phyloP scores from a whole-genome alignment of 35 echinoderm and acorn worm species.

The Lytechinus pictus region DNA sequence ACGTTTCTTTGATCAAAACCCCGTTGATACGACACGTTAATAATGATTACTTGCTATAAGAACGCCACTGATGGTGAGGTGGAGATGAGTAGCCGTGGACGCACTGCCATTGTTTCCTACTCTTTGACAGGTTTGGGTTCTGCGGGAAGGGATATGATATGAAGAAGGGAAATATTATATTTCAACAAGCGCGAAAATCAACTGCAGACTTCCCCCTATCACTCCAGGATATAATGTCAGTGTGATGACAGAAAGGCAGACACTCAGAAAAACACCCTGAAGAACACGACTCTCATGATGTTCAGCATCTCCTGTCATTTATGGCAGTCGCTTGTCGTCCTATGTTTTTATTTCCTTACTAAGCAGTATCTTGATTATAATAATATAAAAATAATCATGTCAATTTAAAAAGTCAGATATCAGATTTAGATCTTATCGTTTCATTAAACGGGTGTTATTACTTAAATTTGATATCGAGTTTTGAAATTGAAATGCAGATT shows the following conservation, averaged over 20 bases:
- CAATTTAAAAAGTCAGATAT: too few species aligned
- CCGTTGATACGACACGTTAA: neutral
- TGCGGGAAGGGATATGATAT: neutral
- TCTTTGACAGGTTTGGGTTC: neutral
- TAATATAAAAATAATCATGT: too few species aligned
- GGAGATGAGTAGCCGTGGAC: neutral
- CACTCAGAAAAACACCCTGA: slow-evolving; percentile 10
- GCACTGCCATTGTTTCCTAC: neutral
- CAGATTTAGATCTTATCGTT: too few species aligned
- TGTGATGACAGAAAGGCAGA: neutral
- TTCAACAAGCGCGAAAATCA: slow-evolving; percentile 18
- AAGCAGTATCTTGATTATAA: too few species aligned
- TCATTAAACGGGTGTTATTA: too few species aligned
- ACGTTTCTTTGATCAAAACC: too few species aligned
- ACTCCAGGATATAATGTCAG: slow-evolving; percentile 2
- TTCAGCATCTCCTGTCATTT: neutral
- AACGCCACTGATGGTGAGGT: neutral
- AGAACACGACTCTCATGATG: neutral
- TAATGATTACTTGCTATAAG: neutral
- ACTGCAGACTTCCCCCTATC: slow-evolving; percentile 8
- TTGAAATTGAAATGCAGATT: too few species aligned
- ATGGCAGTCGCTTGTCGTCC: neutral
- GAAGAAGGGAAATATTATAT: slow-evolving; percentile 12
- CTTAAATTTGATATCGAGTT: too few species aligned
- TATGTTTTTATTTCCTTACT: too few species aligned